Conservation (phyloP, 2,113 vertebrate species). For the Neolamprologus sp. region DNA sequence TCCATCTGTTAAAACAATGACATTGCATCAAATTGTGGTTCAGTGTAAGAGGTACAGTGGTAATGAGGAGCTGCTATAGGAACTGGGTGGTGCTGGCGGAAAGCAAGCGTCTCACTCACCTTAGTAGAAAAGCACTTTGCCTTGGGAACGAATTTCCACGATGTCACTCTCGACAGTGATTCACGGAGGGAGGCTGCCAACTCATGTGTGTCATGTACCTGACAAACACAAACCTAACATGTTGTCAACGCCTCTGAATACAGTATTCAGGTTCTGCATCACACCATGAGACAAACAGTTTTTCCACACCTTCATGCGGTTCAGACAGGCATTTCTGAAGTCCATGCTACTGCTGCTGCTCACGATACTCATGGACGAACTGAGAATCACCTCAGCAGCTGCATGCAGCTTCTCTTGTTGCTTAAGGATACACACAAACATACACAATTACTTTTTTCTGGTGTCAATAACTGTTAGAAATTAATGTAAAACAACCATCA, state of each 20-base stretch:
- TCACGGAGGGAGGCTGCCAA: conserved; percentile 45
- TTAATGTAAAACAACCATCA: background rate
- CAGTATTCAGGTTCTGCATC: background rate
- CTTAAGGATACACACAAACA: conserved; percentile 34
- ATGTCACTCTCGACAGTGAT: conserved; percentile 49
- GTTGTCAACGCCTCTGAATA: background rate
- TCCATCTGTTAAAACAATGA: conserved; percentile 31
- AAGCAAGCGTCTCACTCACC: background rate
- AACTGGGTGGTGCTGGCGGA: background rate
- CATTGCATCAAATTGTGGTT: background rate
- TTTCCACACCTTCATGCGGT: conserved; percentile 62
- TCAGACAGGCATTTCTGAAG: conserved; percentile 67
- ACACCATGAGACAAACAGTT: background rate
- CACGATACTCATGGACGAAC: conserved; percentile 60
- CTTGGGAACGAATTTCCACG: conserved; percentile 45
- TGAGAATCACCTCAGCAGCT: conserved; percentile 59
- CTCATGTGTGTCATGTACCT: conserved; percentile 63
- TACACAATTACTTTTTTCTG: background rate
- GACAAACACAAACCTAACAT: background rate
- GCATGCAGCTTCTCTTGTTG: conserved; percentile 46
- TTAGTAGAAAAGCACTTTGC: conserved; percentile 30
- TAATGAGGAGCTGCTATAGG: background rate
- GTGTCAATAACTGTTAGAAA: background rate
- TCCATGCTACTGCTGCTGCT: conserved; percentile 62
- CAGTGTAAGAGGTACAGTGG: background rate